Conservation (phyloP, 2,888 invertebrate genomes). For the Drosophila mulleri region DNA sequence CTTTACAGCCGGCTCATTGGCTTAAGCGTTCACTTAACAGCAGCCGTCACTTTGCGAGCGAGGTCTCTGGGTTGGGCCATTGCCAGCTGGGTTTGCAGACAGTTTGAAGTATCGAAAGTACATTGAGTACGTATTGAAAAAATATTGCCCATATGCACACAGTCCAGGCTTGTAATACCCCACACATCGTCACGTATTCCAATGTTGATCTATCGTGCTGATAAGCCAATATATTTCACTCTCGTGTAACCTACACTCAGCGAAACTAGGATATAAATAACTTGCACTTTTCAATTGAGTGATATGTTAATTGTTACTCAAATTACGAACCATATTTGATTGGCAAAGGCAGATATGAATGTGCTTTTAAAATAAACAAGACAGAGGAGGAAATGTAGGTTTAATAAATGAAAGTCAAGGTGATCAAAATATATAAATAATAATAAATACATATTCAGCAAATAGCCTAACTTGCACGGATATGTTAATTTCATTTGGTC, state of each 20-base stretch:
- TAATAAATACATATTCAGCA: background rate
- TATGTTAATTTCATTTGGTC: background rate
- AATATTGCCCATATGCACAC: slow-evolving; percentile 30
- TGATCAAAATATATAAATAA: too few species aligned
- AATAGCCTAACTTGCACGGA: background rate
- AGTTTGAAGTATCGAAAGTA: slow-evolving; percentile 51
- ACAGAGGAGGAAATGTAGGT: background rate
- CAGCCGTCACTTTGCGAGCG: slow-evolving; percentile 48
- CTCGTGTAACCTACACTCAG: background rate
- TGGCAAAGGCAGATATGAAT: background rate
- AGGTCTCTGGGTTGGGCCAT: slow-evolving; percentile 26
- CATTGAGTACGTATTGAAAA: slow-evolving; percentile 33
- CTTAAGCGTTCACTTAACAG: slow-evolving; percentile 74
- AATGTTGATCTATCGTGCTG: background rate
- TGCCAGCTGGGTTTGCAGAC: slow-evolving; percentile 41
- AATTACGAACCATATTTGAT: background rate
- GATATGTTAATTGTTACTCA: background rate
- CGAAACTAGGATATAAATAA: slow-evolving; percentile 8
- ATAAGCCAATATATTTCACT: background rate
- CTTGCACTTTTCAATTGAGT: background rate
- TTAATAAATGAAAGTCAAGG: too few species aligned
- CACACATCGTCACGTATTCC: slow-evolving; percentile 33
- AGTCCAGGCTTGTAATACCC: background rate
- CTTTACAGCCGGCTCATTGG: slow-evolving; percentile 58
- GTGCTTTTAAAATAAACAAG: background rate